Conservation (phyloP, 1,140 invertebrate species). For the Brachionus calyciflorus region DNA sequence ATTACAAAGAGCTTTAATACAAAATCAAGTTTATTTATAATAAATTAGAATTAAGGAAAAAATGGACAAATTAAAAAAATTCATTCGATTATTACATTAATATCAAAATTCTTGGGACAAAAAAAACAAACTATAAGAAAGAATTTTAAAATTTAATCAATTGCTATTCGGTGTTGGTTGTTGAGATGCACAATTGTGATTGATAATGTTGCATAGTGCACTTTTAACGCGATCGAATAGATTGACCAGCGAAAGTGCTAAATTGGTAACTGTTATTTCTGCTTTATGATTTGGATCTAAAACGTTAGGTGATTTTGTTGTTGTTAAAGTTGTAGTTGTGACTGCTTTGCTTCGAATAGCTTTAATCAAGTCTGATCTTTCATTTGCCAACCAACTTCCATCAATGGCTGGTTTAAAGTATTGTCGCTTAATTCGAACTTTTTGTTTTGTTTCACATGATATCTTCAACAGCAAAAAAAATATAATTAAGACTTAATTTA, state of each 20-base stretch:
- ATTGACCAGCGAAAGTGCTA: slow-evolving; percentile 1
- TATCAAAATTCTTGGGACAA: no score
- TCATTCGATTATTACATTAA: no score
- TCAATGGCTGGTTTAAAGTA: slow-evolving; percentile 29
- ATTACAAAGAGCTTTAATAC: no score
- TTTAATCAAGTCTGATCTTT: not conserved
- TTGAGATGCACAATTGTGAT: not conserved
- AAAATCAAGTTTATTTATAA: no score
- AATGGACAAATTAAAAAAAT: no score
- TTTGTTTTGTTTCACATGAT: not conserved
- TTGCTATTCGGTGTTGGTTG: not conserved
- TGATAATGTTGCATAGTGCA: slow-evolving; percentile 1
- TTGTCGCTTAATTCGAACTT: not conserved
- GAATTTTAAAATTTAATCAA: no score
- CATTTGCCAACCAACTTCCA: slow-evolving; percentile 35
- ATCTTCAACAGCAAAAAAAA: no score
- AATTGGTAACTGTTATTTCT: not conserved
- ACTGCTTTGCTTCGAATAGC: not conserved
- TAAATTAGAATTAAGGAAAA: no score
- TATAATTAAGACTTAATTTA: no score
- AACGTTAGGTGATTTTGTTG: not conserved
- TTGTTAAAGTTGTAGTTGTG: not conserved
- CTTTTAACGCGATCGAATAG: slow-evolving; percentile 24
- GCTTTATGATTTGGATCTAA: not conserved
- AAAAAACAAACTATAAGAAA: no score